phyloP scores from a whole-genome alignment of 2,888 invertebrate species.

The Agonopterix subpropinquella region DNA sequence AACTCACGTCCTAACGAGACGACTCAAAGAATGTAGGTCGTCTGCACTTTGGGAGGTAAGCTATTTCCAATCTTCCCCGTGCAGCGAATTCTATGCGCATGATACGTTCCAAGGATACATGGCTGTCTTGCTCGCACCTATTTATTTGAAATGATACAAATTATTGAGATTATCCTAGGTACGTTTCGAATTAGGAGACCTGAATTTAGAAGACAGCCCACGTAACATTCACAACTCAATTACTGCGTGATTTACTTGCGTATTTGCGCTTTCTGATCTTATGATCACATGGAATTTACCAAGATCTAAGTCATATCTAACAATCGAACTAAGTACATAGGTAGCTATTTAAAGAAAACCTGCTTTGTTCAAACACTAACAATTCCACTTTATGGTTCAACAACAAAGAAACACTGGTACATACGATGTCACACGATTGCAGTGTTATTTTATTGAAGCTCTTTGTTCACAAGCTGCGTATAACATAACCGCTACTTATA shows the following conservation, averaged over 20 bases:
- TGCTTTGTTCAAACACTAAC: conserved; percentile 19
- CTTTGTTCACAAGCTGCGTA: conserved; percentile 29
- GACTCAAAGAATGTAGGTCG: conserved; percentile 47
- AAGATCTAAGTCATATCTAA: not conserved
- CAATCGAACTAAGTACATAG: not conserved
- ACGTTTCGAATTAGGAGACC: no score
- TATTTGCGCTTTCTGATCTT: no score
- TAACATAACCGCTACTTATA: conserved; percentile 11
- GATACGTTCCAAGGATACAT: conserved; percentile 11
- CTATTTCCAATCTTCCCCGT: conserved; percentile 56
- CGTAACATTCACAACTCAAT: no score
- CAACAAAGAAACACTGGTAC: conserved; percentile 29
- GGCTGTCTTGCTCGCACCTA: not conserved
- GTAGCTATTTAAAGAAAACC: conserved; percentile 3
- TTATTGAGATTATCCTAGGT: not conserved
- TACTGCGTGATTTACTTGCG: no score
- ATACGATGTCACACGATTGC: conserved; percentile 20
- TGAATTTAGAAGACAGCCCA: no score
- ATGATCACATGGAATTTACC: no score
- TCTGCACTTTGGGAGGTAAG: conserved; percentile 42
- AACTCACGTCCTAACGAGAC: conserved; percentile 24
- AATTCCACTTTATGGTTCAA: conserved; percentile 23
- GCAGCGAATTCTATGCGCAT: conserved; percentile 26
- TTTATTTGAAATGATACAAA: not conserved
- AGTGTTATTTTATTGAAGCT: conserved; percentile 17